Base-by-base conservation (phyloP, 2,113 vertebrate genomes). In the Aegithalos caudatus region DNA sequence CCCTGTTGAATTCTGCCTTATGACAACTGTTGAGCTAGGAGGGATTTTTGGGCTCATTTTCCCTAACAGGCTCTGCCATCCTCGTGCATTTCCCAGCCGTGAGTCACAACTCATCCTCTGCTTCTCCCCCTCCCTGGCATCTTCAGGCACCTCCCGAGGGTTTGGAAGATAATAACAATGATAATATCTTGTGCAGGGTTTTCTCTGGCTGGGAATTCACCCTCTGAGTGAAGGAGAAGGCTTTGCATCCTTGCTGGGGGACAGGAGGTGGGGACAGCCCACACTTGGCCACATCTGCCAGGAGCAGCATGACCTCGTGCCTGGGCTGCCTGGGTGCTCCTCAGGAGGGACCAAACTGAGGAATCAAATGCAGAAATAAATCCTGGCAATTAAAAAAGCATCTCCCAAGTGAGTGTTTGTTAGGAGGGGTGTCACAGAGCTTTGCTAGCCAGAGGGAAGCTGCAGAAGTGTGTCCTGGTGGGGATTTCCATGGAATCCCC, bases 61-160 rank as follows among this genome's bases (percentile, higher is more conserved):
- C 73, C 89, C 67, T 48, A 28, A 10, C 29, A 73, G 64, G 50
- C 78, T 87, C 53, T 90, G 56, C 87, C 92, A 90, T 70, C 78
- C 90, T 89, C 56, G 0, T 90, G 85, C 14, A 1, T 85, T 95
- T 85, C 81, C 67, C 71, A 80, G 74, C 62, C 11, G 5, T 90
- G 92, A 95, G 79, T 93, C 92, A 95, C 45, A 60, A 57, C 86
- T 90, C 89, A 73, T 38, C 38, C 64, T 84, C 83, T 91, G 48
- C 82, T 72, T 50, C 83, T 88, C 57, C 65, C 47, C 51, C 60
- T 91, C 65, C 69, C 53, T 7, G 3, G 45, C 86, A 62, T 35
- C 45, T 35, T 29, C 88, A 61, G 62, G 72, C 54, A 79, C 44
- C 81, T 88, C 54, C 11, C 3, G 76, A 83, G 77, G 23, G 22